Conservation (phyloP, 2,797 vertebrate species). For the Numenius phaeopus region DNA sequence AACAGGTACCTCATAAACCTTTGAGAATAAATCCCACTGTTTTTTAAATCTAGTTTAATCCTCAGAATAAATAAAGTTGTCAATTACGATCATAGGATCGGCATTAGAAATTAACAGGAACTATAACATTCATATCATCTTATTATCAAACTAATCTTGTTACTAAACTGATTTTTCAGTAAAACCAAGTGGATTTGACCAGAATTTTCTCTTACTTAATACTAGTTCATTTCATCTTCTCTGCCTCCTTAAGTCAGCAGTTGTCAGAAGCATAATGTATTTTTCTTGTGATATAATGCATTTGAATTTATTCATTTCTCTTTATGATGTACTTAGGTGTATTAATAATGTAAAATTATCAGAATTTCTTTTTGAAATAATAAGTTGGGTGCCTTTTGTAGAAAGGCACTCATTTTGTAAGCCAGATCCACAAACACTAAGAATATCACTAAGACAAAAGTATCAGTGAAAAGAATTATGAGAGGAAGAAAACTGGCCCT, state of each 20-base stretch:
- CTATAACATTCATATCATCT: neutral
- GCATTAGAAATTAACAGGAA: neutral
- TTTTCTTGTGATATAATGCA: neutral
- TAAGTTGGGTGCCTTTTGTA: neutral
- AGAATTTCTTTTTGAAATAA: neutral
- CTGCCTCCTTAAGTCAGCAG: neutral
- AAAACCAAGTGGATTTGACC: neutral
- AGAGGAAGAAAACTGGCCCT: neutral
- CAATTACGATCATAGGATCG: neutral
- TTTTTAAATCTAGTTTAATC: neutral
- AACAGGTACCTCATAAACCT: neutral
- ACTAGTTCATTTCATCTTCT: neutral
- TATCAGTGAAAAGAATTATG: neutral
- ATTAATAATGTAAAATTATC: constrained; percentile 18
- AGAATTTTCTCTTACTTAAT: constrained; percentile 3
- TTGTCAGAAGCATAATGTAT: neutral
- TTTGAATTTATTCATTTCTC: constrained; percentile 2
- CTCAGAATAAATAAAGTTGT: neutral
- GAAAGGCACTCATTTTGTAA: constrained; percentile 13
- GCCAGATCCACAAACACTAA: constrained; percentile 12
- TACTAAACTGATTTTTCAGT: neutral
- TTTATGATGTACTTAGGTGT: neutral
- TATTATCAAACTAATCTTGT: neutral
- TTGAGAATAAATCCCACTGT: neutral
- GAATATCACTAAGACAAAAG: constrained; percentile 12